Percentiles rank a stretch among this genome's conserved stretches.
phyloP scores from a whole-genome alignment of 2,797 vertebrate genomes.

The Hippocampus kuda region DNA sequence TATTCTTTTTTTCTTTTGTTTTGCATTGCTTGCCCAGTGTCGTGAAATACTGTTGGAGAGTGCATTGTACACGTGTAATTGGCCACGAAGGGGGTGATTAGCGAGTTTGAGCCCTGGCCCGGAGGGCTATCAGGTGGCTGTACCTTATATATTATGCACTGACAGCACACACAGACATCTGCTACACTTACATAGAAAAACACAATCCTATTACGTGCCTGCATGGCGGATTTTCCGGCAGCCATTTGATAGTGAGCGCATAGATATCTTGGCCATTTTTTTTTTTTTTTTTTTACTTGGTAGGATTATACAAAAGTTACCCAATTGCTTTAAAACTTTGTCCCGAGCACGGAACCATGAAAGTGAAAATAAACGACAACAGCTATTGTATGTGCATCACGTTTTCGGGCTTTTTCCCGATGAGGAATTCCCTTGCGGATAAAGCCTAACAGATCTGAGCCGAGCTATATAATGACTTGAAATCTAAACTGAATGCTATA shows the following conservation, averaged over 20 bases:
- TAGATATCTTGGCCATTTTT: neutral
- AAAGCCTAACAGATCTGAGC: neutral
- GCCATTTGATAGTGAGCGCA: neutral
- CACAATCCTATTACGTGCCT: neutral
- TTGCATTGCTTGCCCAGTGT: neutral
- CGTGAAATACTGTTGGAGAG: neutral
- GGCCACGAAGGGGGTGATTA: neutral
- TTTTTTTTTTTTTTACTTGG: no score
- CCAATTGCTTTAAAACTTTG: neutral
- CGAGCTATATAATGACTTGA: neutral
- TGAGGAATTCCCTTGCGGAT: neutral
- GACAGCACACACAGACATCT: neutral
- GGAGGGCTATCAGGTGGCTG: slow-evolving; percentile 1
- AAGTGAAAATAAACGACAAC: no score
- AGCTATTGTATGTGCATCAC: no score
- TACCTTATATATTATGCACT: slow-evolving; percentile 1
- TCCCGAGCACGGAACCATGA: no score
- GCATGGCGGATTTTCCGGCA: neutral
- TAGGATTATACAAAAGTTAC: neutral
- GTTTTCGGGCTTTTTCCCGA: neutral
- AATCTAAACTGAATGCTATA: neutral
- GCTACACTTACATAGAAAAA: neutral
- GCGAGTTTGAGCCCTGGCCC: neutral
- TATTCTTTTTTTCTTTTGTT: neutral
- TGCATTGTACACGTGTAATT: neutral